Conservation (phyloP, 1,140 invertebrate species). For the Eupeodes corollae region DNA sequence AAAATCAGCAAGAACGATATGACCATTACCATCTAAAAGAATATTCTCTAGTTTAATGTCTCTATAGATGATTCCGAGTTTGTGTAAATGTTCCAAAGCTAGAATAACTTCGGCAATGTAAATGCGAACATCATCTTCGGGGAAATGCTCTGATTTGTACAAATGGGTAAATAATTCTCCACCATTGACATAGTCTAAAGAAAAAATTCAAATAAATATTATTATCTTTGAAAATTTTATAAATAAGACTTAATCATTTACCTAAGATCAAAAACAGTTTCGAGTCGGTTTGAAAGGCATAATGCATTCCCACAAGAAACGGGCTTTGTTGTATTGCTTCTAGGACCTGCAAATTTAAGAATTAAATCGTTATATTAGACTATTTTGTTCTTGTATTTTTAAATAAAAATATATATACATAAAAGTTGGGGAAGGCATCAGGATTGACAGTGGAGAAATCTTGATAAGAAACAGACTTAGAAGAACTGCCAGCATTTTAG, state of each 20-base stretch:
- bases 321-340: constrained; percentile 80
- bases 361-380: neutral
- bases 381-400: no score
- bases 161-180: constrained; percentile 89
- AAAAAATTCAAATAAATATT: neutral
- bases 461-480: no score
- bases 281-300: constrained; percentile 87
- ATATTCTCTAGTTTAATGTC: constrained; percentile 95
- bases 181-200: constrained; percentile 81
- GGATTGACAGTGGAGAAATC: no score
- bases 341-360: constrained; percentile 50
- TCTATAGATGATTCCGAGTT: constrained; percentile 85
- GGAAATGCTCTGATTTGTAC: constrained; percentile 77
- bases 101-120: constrained; percentile 88
- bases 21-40: constrained; percentile 72
- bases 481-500: no score
- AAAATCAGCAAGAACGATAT: constrained; percentile 86
- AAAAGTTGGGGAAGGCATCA: no score
- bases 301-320: constrained; percentile 85
- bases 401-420: no score
- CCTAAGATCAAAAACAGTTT: constrained; percentile 87
- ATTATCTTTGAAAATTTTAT: neutral
- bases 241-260: constrained; percentile 37
- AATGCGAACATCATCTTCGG: constrained; percentile 70
- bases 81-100: constrained; percentile 82